Evolutionary conservation across 2,888 invertebrate genomes (phyloP).

Genomic region (Gonocerus acuteangulatus): DNA sequence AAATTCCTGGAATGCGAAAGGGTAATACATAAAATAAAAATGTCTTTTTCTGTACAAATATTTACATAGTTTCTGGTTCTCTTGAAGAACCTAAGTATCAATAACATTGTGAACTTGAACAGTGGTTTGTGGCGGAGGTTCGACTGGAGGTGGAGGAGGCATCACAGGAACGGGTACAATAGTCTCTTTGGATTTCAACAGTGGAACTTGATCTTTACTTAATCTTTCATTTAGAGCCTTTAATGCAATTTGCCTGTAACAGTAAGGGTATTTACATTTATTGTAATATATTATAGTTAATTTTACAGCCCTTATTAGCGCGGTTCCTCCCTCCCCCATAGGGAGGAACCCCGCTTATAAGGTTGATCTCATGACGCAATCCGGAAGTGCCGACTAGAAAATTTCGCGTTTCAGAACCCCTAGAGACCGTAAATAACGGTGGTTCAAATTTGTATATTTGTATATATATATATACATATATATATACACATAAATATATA

Average conservation of each 20-base stretch:
- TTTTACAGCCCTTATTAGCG: no score
- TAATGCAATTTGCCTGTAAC: slow-evolving; percentile 82
- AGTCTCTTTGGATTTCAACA: slow-evolving; percentile 17
- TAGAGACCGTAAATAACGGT: no score
- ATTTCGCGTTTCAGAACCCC: no score
- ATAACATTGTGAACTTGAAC: slow-evolving; percentile 31
- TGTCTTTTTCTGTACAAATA: slow-evolving; percentile 17
- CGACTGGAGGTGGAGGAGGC: slow-evolving; percentile 21
- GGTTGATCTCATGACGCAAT: no score
- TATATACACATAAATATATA: slow-evolving; percentile 13
- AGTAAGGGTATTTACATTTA: no score
- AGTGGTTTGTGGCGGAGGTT: slow-evolving; percentile 27
- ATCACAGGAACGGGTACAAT: slow-evolving; percentile 17
- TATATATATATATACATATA: no score
- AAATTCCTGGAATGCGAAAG: slow-evolving; percentile 9
- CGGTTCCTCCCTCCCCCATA: no score
- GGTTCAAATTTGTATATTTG: no score
- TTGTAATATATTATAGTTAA: no score
- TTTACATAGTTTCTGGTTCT: slow-evolving; percentile 5
- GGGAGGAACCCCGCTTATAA: no score
- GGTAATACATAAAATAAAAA: slow-evolving; percentile 13
- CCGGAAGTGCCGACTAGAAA: no score
- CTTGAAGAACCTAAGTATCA: slow-evolving; percentile 1
- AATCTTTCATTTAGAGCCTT: slow-evolving; percentile 64
- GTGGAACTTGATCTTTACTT: slow-evolving; percentile 31